phyloP scores from a whole-genome alignment of 1,140 invertebrate species.

The Parapsyche elsis region DNA sequence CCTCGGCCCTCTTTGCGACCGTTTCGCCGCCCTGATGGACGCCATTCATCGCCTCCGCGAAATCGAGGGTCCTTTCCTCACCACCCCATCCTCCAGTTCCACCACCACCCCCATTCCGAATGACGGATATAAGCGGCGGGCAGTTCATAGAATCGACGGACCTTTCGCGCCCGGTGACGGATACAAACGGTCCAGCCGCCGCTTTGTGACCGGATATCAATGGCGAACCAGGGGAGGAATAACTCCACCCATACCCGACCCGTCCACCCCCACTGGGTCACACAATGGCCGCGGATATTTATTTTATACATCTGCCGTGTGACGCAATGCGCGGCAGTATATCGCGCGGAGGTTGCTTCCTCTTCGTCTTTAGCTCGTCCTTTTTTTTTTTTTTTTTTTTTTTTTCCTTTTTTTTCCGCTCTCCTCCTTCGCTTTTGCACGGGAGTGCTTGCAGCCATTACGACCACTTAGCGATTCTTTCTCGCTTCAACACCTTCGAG shows the following conservation, averaged over 20 bases:
- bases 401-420: not conserved
- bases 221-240: slow-evolving; percentile 3
- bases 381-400: slow-evolving; percentile 5
- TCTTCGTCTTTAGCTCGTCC: not conserved
- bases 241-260: not conserved
- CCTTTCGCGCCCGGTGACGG: slow-evolving; percentile 23
- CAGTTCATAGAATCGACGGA: slow-evolving; percentile 28
- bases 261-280: slow-evolving; percentile 7
- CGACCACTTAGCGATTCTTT: not conserved
- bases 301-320: slow-evolving; percentile 53
- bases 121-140: slow-evolving; percentile 32
- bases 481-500: not conserved
- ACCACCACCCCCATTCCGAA: not conserved
- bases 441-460: not conserved
- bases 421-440: not conserved
- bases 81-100: not conserved
- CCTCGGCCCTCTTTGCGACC: slow-evolving; percentile 27
- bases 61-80: not conserved
- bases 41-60: slow-evolving; percentile 32
- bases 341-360: not conserved
- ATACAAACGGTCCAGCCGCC: slow-evolving; percentile 28
- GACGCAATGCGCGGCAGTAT: slow-evolving; percentile 41
- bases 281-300: slow-evolving; percentile 50
- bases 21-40: slow-evolving; percentile 29
- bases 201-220: slow-evolving; percentile 47